These are phyloP conservation scores for Grammomys dolichurus DNA, from an alignment of 2,113 vertebrate species.

Conservation along the genomic window DNA sequence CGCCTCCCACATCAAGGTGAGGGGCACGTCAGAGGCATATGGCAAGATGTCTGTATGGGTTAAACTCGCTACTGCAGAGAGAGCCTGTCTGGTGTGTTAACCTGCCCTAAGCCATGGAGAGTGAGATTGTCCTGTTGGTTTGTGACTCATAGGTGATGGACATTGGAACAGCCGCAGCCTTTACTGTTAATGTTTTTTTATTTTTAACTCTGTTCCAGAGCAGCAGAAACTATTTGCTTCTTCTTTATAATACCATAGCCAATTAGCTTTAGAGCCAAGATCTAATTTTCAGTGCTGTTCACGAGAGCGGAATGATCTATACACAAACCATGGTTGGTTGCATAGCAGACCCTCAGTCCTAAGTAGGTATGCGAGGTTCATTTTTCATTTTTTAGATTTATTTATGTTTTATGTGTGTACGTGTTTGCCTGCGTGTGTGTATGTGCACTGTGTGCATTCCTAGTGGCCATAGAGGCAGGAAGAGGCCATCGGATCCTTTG, in stretches of 20 bases:
- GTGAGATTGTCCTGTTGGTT: neutral
- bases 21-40: neutral
- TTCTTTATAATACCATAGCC: neutral
- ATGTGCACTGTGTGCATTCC: no score
- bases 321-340: accelerated
- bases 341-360: neutral
- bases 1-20: conserved; percentile 96
- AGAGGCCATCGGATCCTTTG: neutral
- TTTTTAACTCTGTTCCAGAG: neutral
- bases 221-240: neutral
- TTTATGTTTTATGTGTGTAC: neutral
- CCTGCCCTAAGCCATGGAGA: neutral
- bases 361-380: neutral
- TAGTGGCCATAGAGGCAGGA: neutral
- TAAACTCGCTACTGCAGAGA: accelerated
- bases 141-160: neutral
- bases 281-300: neutral
- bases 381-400: neutral
- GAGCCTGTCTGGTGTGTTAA: neutral
- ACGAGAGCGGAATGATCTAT: neutral
- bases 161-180: neutral
- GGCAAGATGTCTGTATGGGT: no score
- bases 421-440: neutral
- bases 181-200: neutral
- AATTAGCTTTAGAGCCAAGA: neutral